A percentile compares a stretch with the other conserved stretches of the same genome.
Evolutionary conservation across 1,140 invertebrate species (phyloP).

Genomic region (Triops cancriformis): DNA sequence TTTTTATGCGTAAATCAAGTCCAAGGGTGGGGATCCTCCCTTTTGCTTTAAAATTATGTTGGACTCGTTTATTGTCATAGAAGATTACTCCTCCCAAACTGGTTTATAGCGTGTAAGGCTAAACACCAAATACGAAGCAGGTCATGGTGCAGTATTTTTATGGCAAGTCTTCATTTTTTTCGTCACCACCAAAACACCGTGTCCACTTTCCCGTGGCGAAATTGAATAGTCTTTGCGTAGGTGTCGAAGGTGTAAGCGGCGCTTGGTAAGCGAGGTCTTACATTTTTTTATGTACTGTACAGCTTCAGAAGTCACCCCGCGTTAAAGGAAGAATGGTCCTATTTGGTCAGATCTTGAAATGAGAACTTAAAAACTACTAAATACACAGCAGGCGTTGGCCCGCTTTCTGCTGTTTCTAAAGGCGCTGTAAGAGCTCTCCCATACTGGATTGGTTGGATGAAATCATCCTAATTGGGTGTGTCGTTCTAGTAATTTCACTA

Average conservation of each 20-base stretch:
- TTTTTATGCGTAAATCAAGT: constrained; percentile 7
- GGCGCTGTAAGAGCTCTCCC: background rate
- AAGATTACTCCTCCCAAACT: constrained; percentile 10
- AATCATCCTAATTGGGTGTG: constrained; percentile 9
- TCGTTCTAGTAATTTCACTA: background rate
- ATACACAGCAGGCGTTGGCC: background rate
- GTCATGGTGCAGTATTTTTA: background rate
- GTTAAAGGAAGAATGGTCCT: background rate
- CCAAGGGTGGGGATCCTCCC: background rate
- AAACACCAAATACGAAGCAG: background rate
- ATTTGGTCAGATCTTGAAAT: constrained; percentile 1
- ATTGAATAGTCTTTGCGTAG: background rate
- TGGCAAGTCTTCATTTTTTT: background rate
- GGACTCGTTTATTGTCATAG: constrained; percentile 4
- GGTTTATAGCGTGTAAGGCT: background rate
- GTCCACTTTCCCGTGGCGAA: background rate
- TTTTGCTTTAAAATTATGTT: background rate
- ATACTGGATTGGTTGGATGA: background rate
- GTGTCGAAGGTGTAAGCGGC: background rate
- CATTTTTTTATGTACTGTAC: background rate
- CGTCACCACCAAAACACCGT: too few relatives aligned
- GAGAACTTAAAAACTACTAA: background rate
- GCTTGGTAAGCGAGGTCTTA: background rate
- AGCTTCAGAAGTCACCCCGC: background rate
- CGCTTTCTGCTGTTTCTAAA: background rate